A percentile compares a stretch with the other conserved stretches of the same genome.
Conservation (phyloP, 2,113 vertebrate genomes). For the Puma concolor region DNA sequence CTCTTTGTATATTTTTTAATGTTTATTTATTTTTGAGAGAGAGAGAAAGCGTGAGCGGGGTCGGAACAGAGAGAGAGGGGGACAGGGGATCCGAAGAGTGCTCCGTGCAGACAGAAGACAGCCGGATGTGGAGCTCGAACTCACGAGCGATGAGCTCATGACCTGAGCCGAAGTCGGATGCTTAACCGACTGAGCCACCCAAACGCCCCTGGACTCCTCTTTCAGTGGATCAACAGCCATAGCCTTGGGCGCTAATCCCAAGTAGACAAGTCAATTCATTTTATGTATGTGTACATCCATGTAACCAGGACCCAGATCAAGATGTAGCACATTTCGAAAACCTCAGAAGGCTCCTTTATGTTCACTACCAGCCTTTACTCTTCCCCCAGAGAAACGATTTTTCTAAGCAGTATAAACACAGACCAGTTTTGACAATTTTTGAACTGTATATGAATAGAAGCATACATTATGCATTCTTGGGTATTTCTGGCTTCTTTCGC, state of each 20-base stretch:
- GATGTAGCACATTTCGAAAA: background rate
- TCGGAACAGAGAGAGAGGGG: too few relatives aligned
- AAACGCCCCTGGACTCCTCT: background rate
- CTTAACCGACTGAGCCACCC: too few relatives aligned
- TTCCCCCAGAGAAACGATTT: background rate
- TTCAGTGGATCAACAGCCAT: background rate
- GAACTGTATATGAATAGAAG: conserved; percentile 18
- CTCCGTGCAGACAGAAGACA: too few relatives aligned
- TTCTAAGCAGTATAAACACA: conserved; percentile 19
- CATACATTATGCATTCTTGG: background rate
- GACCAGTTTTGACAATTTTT: background rate
- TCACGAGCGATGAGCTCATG: too few relatives aligned
- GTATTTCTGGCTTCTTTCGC: background rate
- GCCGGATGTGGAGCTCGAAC: too few relatives aligned
- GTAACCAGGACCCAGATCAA: background rate
- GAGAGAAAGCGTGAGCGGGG: too few relatives aligned
- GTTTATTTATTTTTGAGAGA: too few relatives aligned
- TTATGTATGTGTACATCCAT: background rate
- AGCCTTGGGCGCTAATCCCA: background rate
- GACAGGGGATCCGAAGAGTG: too few relatives aligned
- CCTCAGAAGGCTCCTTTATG: background rate
- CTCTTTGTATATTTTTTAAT: background rate
- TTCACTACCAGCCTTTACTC: background rate
- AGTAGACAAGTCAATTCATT: background rate
- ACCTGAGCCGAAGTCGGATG: too few relatives aligned